Percentiles rank a stretch among this genome's conserved stretches.
Evolutionary conservation across 2,797 vertebrate genomes (phyloP).

Genomic region (Sphenopsis melanotis): DNA sequence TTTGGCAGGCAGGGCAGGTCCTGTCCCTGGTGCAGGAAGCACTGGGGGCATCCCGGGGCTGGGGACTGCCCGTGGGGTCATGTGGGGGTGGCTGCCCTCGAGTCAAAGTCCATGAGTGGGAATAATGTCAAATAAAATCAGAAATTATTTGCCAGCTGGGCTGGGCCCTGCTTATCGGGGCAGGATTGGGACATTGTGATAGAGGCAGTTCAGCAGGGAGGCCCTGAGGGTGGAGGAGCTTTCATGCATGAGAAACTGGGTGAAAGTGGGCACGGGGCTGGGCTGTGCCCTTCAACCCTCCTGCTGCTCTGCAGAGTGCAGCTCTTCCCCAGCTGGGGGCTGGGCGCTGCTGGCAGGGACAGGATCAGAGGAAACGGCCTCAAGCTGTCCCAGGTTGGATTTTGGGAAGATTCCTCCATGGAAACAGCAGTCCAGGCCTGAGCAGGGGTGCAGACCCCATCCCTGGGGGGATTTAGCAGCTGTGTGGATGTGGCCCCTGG

Average conservation of each 20-base stretch:
- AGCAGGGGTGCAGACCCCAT: not conserved
- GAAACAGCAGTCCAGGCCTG: not conserved
- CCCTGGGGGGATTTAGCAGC: not conserved
- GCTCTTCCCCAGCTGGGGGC: not conserved
- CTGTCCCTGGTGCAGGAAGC: not conserved
- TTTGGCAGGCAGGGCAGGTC: not conserved
- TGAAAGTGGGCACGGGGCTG: not conserved
- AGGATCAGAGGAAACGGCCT: not conserved
- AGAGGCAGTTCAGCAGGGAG: not conserved
- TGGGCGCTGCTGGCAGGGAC: not conserved
- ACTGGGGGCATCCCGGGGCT: not conserved
- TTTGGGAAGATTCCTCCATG: not conserved
- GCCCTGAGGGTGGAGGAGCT: fast-evolving
- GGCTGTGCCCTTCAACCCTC: not conserved
- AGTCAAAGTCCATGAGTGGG: not conserved
- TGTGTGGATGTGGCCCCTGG: not conserved
- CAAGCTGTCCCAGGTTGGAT: not conserved
- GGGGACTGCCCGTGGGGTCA: fast-evolving
- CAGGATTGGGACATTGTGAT: fast-evolving
- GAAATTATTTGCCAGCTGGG: not conserved
- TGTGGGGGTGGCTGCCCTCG: fast-evolving
- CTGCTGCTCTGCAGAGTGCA: no score
- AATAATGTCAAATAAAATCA: not conserved
- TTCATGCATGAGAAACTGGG: not conserved
- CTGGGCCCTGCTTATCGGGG: not conserved